Percentiles rank a stretch among this genome's conserved stretches.
These are phyloP conservation scores for Germaria angustata DNA, from an alignment of 2,888 invertebrate species.

Conservation along the genomic window DNA sequence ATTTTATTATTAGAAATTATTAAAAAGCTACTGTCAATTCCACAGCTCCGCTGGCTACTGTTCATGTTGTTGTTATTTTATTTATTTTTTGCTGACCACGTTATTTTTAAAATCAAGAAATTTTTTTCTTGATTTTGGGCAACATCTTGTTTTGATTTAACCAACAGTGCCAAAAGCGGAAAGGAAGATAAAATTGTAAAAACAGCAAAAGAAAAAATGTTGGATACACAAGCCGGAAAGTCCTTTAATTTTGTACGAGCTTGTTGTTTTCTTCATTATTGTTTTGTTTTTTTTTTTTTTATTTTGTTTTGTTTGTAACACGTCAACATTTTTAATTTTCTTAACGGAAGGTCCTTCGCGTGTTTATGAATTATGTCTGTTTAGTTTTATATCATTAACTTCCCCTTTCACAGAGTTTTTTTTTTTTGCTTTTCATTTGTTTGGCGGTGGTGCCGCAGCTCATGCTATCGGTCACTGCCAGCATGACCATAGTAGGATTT, in stretches of 20 bases:
- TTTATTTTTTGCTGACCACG: constrained; percentile 5
- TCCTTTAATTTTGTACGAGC: constrained; percentile 51
- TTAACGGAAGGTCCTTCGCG: constrained; percentile 59
- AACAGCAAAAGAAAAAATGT: constrained; percentile 18
- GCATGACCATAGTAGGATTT: no score
- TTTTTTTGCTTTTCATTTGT: constrained; percentile 1
- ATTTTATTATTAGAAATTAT: constrained; percentile 43
- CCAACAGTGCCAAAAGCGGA: not conserved
- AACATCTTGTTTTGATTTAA: constrained; percentile 11
- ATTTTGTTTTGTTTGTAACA: constrained; percentile 5
- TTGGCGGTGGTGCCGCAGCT: constrained; percentile 24
- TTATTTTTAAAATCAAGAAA: not conserved
- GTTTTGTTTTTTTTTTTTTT: not conserved
- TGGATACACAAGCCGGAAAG: constrained; percentile 51
- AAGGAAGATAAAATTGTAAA: not conserved
- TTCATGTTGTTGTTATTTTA: not conserved
- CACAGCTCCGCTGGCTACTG: no score
- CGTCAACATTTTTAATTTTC: constrained; percentile 63
- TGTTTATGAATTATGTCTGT: constrained; percentile 63
- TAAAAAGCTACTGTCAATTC: no score
- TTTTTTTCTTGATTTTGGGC: not conserved
- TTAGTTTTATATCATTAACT: constrained; percentile 23
- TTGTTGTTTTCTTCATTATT: not conserved
- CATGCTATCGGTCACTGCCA: constrained; percentile 1
- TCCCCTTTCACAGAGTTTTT: constrained; percentile 10